phyloP scores from a whole-genome alignment of 2,888 invertebrate genomes.

The Dolomedes plantarius region DNA sequence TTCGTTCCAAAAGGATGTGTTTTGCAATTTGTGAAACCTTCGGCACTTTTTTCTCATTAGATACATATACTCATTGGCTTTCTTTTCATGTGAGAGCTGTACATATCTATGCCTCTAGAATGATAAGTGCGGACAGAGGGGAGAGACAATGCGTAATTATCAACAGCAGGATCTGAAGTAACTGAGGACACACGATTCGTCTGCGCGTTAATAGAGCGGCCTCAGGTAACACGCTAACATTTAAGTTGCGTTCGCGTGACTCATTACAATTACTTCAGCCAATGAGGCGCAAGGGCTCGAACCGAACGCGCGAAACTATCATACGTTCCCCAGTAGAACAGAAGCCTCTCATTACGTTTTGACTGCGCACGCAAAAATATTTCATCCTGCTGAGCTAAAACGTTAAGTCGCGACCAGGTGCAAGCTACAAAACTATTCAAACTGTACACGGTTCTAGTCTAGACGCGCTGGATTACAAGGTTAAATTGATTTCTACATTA shows the following conservation, averaged over 20 bases:
- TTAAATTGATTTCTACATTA: conserved; percentile 31
- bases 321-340: conserved; percentile 29
- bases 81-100: no score
- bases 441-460: conserved; percentile 28
- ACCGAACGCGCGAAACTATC: conserved; percentile 56
- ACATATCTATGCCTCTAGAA: no score
- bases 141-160: no score
- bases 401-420: conserved; percentile 42
- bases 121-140: no score
- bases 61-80: no score
- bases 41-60: no score
- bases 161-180: no score
- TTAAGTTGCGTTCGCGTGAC: conserved; percentile 50
- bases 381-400: conserved; percentile 41
- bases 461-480: conserved; percentile 60
- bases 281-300: conserved; percentile 45
- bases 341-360: conserved; percentile 41
- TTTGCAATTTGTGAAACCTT: no score
- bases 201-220: conserved; percentile 21
- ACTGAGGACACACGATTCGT: neutral
- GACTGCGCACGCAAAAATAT: conserved; percentile 46
- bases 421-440: conserved; percentile 26
- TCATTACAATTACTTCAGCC: conserved; percentile 59
- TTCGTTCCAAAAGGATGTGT: no score
- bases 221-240: conserved; percentile 37